Conservation (phyloP, 2,113 vertebrate species). For the Calypte anna region DNA sequence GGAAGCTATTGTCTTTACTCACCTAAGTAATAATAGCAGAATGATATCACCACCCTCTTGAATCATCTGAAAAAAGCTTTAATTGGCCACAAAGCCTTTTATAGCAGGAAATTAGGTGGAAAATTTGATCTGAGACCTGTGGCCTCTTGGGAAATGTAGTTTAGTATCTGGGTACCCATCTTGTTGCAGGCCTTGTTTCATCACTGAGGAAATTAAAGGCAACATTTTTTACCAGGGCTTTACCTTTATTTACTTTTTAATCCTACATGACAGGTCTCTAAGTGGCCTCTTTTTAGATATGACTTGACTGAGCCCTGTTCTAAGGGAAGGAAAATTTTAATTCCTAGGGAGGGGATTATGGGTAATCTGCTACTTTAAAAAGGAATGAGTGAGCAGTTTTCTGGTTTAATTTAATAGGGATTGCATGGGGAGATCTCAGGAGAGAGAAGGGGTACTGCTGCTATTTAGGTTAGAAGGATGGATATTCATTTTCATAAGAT, state of each 20-base stretch:
- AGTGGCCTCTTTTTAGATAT: neutral
- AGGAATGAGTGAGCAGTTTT: neutral
- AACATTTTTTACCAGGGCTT: neutral
- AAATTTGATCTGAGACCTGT: neutral
- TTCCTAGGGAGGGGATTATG: neutral
- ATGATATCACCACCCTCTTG: neutral
- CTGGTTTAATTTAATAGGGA: neutral
- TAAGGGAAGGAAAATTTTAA: slow-evolving; percentile 7
- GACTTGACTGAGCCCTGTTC: neutral
- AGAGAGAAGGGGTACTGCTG: neutral
- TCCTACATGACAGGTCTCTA: neutral
- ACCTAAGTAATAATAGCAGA: neutral
- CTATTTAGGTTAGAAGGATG: neutral
- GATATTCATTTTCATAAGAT: neutral
- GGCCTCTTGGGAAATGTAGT: slow-evolving; percentile 10
- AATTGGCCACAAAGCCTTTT: neutral
- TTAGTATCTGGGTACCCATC: neutral
- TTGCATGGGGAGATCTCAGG: neutral
- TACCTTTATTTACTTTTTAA: slow-evolving; percentile 1
- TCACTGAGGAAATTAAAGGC: neutral
- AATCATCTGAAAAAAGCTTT: neutral
- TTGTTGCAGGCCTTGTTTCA: neutral
- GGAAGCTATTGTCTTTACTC: neutral
- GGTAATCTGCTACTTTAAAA: neutral
- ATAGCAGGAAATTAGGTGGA: neutral